A percentile compares a stretch with the other conserved stretches of the same genome.
phyloP scores from a whole-genome alignment of 1,140 invertebrate species.

The Drosophila pruinosa region DNA sequence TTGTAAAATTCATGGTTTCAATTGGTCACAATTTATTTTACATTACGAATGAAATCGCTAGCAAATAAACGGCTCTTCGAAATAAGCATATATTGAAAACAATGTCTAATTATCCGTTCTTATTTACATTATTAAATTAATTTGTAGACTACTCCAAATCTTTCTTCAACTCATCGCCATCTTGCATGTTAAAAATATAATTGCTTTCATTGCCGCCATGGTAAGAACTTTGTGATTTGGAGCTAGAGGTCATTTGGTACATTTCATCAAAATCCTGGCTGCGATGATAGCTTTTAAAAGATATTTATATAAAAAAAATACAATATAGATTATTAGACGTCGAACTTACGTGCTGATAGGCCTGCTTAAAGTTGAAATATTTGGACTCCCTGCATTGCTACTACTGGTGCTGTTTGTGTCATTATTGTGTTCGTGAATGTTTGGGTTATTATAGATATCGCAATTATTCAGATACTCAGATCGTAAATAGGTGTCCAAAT shows the following conservation, averaged over 20 bases:
- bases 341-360: constrained; percentile 79
- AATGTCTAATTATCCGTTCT: background rate
- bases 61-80: background rate
- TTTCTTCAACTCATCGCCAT: background rate
- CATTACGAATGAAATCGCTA: background rate
- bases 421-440: constrained; percentile 61
- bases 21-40: too few species aligned
- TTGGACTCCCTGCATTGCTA: constrained; percentile 69
- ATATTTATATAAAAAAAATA: background rate
- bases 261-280: constrained; percentile 84
- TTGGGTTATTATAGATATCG: constrained; percentile 69
- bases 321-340: background rate
- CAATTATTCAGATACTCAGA: constrained; percentile 86
- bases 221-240: constrained; percentile 82
- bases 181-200: background rate
- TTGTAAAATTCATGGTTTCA: too few species aligned
- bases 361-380: constrained; percentile 74
- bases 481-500: constrained; percentile 88
- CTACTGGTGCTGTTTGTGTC: constrained; percentile 76
- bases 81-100: background rate
- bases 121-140: background rate
- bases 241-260: constrained; percentile 83
- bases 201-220: background rate
- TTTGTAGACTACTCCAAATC: background rate
- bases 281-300: constrained; percentile 71